Percentiles rank a stretch among this genome's conserved stretches.
Evolutionary conservation across 2,113 vertebrate genomes (phyloP).

Genomic region (Ictalurus punctatus): DNA sequence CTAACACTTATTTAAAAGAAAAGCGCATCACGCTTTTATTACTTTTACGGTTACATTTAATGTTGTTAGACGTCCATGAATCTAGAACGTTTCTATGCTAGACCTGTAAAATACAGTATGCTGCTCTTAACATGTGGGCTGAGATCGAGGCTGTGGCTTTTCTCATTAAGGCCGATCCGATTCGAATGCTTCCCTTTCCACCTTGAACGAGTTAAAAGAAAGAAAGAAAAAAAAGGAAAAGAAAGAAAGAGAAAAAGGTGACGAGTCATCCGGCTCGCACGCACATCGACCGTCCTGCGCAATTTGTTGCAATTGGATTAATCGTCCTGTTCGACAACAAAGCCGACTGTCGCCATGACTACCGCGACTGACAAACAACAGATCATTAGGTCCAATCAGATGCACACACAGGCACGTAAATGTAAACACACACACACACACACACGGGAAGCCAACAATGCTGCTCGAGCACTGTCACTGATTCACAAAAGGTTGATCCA

Average conservation of each 20-base stretch:
- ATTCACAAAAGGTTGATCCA: slow-evolving; percentile 60
- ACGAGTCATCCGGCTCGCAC: slow-evolving; percentile 9
- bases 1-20: slow-evolving; percentile 37
- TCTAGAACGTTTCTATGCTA: not conserved
- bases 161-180: not conserved
- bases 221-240: too few relatives aligned
- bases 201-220: not conserved
- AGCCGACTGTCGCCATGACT: slow-evolving; percentile 50
- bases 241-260: too few relatives aligned
- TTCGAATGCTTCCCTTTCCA: not conserved
- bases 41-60: not conserved
- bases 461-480: not conserved
- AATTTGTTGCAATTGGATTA: slow-evolving; percentile 52
- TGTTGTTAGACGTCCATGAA: not conserved
- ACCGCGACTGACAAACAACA: slow-evolving; percentile 19
- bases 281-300: slow-evolving; percentile 51
- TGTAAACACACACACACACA: slow-evolving; percentile 1
- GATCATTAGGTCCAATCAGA: slow-evolving; percentile 8
- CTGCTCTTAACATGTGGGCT: not conserved
- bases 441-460: not conserved
- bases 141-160: not conserved
- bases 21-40: not conserved
- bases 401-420: not conserved
- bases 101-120: not conserved
- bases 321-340: slow-evolving; percentile 33